Base-by-base conservation (phyloP, 2,113 vertebrate species). In the Glareola pratincola region DNA sequence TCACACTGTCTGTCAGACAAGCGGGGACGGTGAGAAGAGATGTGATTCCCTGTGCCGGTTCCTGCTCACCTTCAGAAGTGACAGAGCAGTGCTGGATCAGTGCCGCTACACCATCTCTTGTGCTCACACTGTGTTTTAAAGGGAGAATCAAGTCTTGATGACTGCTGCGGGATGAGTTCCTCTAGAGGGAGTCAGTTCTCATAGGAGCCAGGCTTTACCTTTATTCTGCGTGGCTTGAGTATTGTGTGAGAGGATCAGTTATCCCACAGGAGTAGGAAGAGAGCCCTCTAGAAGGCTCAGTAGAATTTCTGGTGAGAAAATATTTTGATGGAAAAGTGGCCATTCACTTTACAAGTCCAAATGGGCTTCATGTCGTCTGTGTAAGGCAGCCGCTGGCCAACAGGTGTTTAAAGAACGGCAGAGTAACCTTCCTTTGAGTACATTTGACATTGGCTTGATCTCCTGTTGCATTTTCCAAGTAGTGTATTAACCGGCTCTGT, bases 401-500 rank as follows among this genome's bases (percentile, higher is more conserved):
- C 27, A 64, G 23, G 41, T 48, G 15, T 82, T 77, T 66, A 79
- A 87, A 73, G 77, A 66, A 89, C 57, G 22, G 41, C 66, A 75
- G 19, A 71, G 24, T 94, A 80, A 94, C 92, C 91, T 95, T 95
- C 37, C 50, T 90, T 21, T 56, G 78, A 73, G 74, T 63, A 12
- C 26, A 8, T 85, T 66, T 96, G 94, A 94, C 91, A 79, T 95
- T 95, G 89, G 37, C 74, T 85, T 1, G 1, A 22, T 85, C 48
- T 87, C 53, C 37, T 87, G 47, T 64, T 72, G 80, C 76, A 9
- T 76, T 94, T 94, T 56, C 69, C 81, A 69, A 80, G 94, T 89
- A 90, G 80, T 75, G 60, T 89, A 95, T 95, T 97, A 95, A 95
- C 92, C 63, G 72, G 68, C 85, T 89, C 17, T 82, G 92, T 97